Base-by-base conservation (phyloP, 2,797 vertebrate genomes). In the Myotis findleyi region DNA sequence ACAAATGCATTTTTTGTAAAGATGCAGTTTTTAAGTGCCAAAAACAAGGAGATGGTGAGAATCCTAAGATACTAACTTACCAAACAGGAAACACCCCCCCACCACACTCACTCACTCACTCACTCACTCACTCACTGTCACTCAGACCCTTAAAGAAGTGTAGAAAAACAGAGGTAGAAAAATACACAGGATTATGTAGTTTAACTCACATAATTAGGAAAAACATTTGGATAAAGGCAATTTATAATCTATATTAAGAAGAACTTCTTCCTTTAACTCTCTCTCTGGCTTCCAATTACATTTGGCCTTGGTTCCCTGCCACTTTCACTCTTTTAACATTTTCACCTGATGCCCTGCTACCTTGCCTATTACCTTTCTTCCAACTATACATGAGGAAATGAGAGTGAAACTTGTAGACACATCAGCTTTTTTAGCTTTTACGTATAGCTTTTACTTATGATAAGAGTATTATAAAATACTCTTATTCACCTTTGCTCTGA, bases 1-100 rank as follows among this genome's bases (percentile, higher is more conserved):
- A 51, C 57, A 93, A 88, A 64, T 11, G n/a, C 2, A 36, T 33
- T 36, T 33, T 90, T 69, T 41, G 23, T 82, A 57, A 95, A 94
- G 20, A 9, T 38, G 16, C 1, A 33, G 51, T 80, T 87, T 95
- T 92, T 59, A 87, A 79, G 36, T 59, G 51, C 13, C 62, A 66
- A 93, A 94, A 89, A 71, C 5, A 66, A 89, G 44, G 36, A 88
- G 23, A 87, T 76, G 23, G 5, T 68, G 16, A 72, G 17, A 69
- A 36, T 21, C 44, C 69, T 51, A 38, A 82, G 62, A 17, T 16
- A 66, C 3, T 44, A 53, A 88, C 5, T 76, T 62, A 84, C 38
- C 14, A 72, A 33, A 55, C 47, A 14, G 7, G 51, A 83, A 85
- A 64, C 8, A 21, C 12, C 0, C 3, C 7, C 16, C n/a, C 62